Base-by-base conservation (phyloP, 2,797 vertebrate genomes). In the Sus cebifrons region DNA sequence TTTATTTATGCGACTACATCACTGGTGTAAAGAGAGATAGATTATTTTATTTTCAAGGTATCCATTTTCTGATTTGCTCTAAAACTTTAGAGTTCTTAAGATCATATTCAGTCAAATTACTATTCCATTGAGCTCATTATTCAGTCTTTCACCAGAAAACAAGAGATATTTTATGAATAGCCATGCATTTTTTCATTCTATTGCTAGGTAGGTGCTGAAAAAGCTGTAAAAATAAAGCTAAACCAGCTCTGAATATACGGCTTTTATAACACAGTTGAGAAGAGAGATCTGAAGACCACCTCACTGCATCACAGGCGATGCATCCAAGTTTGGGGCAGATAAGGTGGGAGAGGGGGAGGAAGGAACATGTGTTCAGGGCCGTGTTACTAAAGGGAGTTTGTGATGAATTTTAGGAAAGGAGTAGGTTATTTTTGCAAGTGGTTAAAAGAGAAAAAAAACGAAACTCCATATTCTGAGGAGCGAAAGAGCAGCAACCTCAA, bases 161-260 rank as follows among this genome's bases (percentile, higher is more conserved):
- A 82, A 89, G 62, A 91, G 32, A 16, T 58, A 77, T 68, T 95
- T 95, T 52, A 78, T 91, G 70, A 90, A 97, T 94, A 92, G 68
- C 2, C 56, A 67, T 86, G 85, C 64, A 75, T 90, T 89, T 96
- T 89, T 92, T 91, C 44, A 77, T 91, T 84, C 12, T 56, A 86
- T 62, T 60, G 27, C 13, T 58, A 93, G 81, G 75, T 58, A 93
- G 81, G 75, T 64, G 68, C 44, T 74, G 44, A 96, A 87, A 93
- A 93, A 91, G 21, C 32, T 81, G 7, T 82, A 91, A 94, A 94
- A 96, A 92, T 71, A 27, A 86, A 52, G 78, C 29, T 49, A 85
- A 81, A n/a, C 23, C 54, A 86, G 16, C 27, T 70, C 52, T 52
- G 6, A 49, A 52, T 77, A 62, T 74, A 79, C 54, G 77, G 9